These are phyloP conservation scores for Pipa parva DNA, from an alignment of 2,113 vertebrate genomes.

Conservation along the genomic window DNA sequence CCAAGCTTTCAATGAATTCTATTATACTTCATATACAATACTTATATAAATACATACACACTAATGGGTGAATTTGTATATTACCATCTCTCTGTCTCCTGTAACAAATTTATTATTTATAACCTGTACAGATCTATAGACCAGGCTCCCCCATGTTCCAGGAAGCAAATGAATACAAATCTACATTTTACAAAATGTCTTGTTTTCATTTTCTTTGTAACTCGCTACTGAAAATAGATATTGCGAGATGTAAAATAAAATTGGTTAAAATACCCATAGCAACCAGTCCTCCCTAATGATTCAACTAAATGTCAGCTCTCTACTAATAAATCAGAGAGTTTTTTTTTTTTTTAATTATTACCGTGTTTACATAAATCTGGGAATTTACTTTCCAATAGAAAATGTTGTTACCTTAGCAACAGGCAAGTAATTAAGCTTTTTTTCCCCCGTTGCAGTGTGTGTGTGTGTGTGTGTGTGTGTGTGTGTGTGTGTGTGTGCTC, in stretches of 20 bases:
- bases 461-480: conserved; percentile 15
- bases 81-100: too few relatives aligned
- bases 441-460: conserved; percentile 4
- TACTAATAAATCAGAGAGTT: conserved; percentile 35
- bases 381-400: conserved; percentile 41
- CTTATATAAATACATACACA: background rate
- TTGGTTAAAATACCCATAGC: conserved; percentile 30
- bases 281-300: conserved; percentile 26
- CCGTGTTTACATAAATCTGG: conserved; percentile 40
- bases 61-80: too few relatives aligned
- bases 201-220: background rate
- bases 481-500: conserved; percentile 15
- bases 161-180: conserved; percentile 7
- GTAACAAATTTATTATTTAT: background rate
- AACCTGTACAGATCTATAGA: background rate
- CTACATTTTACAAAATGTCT: background rate
- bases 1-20: too few relatives aligned
- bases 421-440: conserved; percentile 40
- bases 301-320: conserved; percentile 33
- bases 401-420: conserved; percentile 42
- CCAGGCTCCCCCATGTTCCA: background rate
- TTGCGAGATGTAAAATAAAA: conserved; percentile 18
- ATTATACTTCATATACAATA: background rate
- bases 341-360: conserved; percentile 38
- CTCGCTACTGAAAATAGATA: conserved; percentile 12